A percentile compares a stretch with the other conserved stretches of the same genome.
Conservation (phyloP, 2,113 vertebrate species). For the Notothenia coriiceps region DNA sequence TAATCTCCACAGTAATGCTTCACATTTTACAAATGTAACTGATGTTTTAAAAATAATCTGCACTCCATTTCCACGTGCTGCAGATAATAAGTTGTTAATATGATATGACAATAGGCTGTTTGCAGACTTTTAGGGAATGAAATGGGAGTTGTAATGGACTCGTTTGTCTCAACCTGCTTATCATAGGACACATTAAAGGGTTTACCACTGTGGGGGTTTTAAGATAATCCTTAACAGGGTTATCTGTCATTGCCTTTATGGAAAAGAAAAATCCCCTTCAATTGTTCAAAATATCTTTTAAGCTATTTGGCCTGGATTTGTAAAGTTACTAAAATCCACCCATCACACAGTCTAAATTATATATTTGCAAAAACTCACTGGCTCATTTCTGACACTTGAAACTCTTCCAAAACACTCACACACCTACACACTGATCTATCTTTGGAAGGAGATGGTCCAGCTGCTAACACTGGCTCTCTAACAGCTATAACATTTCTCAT, state of each 20-base stretch:
- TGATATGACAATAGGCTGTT: neutral
- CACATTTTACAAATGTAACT: neutral
- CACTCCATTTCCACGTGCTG: neutral
- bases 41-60: neutral
- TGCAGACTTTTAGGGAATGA: neutral
- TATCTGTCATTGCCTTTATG: neutral
- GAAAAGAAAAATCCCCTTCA: neutral
- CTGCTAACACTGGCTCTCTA: neutral
- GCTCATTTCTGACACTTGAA: slow-evolving; percentile 9
- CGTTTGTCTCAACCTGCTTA: slow-evolving; percentile 7
- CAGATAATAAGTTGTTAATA: neutral
- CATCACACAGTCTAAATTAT: neutral
- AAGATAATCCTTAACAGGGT: neutral
- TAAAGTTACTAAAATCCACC: neutral
- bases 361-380: slow-evolving; percentile 2
- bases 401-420: neutral
- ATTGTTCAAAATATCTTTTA: neutral
- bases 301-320: neutral
- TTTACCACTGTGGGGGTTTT: neutral
- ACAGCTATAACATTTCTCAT: neutral
- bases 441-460: slow-evolving; percentile 13
- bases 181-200: neutral
- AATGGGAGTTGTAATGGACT: neutral
- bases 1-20: neutral
- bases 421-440: slow-evolving; percentile 7